Base-by-base conservation (phyloP, 2,113 vertebrate genomes). In the Piaya cayana region DNA sequence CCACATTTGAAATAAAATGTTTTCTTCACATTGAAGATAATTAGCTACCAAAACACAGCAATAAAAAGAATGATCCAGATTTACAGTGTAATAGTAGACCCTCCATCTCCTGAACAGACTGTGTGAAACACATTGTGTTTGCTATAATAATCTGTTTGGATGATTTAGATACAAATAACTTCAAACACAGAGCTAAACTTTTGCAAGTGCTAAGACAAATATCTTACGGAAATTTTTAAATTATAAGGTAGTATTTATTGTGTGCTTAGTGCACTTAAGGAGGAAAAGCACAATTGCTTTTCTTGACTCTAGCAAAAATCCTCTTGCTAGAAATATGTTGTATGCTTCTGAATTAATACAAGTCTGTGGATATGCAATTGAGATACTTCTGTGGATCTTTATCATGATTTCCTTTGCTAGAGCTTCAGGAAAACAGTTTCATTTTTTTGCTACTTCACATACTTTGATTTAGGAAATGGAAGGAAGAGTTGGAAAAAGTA, bases 401-500 rank as follows among this genome's bases (percentile, higher is more conserved):
- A 55, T 17, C 9, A 52, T 42, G 4, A 67, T 53, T 56, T 39
- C 63, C 2, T 70, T 82, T 76, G 52, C 36, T 64, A 47, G 47
- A 75, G 6, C 27, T 88, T 90, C 68, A 80, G 12, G 43, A 52
- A 88, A 92, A 29, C 26, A n/a, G 15, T 76, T 85, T 93, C 3
- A 80, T n/a, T 64, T 90, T 47, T 80, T 83, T 87, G 16, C 10
- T 76, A 4, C 55, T 86, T 65, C 2, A 3, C 76, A 2, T 96
- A 13, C 68, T 96, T 95, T 78, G 43, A 2, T 91, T 88, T 91
- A 98, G 97, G 87, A 95, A 86, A 90, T 60, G 32, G 63, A 93
- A 58, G 64, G 12, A 82, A 14, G 96, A 96, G 27, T 93, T 94
- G 95, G 80, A 72, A 93, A 98, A 95, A 86, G 65, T 95, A 85